phyloP scores from a whole-genome alignment of 2,888 invertebrate genomes.

The Troides aeacus region DNA sequence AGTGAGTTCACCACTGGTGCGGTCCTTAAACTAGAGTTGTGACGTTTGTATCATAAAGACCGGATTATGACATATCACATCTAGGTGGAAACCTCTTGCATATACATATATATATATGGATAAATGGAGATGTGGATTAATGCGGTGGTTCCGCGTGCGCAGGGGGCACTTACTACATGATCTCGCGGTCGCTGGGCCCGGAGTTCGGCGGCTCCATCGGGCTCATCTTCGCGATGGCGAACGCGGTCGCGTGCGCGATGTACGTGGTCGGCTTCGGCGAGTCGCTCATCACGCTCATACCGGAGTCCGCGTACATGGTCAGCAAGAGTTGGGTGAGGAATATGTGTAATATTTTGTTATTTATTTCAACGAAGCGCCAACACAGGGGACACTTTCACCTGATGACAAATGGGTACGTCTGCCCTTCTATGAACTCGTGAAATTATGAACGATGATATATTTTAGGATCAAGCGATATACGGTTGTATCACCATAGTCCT shows the following conservation, averaged over 20 bases:
- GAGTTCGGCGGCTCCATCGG: constrained; percentile 99
- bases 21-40: too few species aligned
- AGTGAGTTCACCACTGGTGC: too few species aligned
- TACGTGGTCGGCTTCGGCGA: constrained; percentile 99
- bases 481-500: constrained; percentile 91
- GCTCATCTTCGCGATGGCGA: constrained; percentile 96
- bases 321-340: constrained; percentile 67
- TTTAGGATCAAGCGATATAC: constrained; percentile 88
- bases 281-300: constrained; percentile 87
- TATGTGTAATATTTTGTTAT: too few species aligned
- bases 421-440: too few species aligned
- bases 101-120: too few species aligned
- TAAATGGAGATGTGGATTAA: too few species aligned
- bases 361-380: too few species aligned
- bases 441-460: constrained; percentile 4
- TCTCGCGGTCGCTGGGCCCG: constrained; percentile 96
- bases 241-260: constrained; percentile 98
- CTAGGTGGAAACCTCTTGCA: too few species aligned
- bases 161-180: constrained; percentile 99
- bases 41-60: too few species aligned
- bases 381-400: too few species aligned
- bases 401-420: too few species aligned
- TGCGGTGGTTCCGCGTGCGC: constrained; percentile 19
- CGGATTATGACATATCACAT: too few species aligned
- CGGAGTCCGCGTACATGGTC: constrained; percentile 67